Evolutionary conservation across 1,140 invertebrate genomes (phyloP), one percentile per base, ranked within the genome.

Genomic region (Drosophila gunungcola): DNA sequence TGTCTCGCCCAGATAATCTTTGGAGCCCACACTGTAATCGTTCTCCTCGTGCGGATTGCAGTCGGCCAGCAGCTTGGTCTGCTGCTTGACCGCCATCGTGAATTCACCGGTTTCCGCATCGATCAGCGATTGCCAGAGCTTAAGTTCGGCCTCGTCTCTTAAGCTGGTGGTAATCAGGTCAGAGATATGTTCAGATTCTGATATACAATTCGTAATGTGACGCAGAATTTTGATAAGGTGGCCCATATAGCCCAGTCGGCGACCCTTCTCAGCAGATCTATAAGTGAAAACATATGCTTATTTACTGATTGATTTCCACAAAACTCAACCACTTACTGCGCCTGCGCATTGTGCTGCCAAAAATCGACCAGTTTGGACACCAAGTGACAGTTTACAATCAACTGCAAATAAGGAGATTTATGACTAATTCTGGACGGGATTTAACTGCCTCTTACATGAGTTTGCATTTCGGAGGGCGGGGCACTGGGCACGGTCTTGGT

Each of bases 201-300:
- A 80, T 83, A 91, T 86, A 80, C 76, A 90, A 58, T 73, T 81
- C 48, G 83, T 80, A 55, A 92, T 81, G 77, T 90, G 75, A 53
- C 78, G 77, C 5, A 92, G 67, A 43, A 97, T 95, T 91, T 95
- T 94, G 56, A 95, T 96, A 70, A 97, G 91, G 92, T 97, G 96
- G 49, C 96, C 96, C 95, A 96, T 96, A 79, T 96, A 96, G 41
- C 95, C 96, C 83, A 94, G 92, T 25, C 95, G 92, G 64, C 93
- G 93, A 68, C 93, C 90, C 92, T 92, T 84, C 64, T 90, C 88
- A 39, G 70, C 67, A 49, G 78, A 73, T 58, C 91, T 92, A 16
- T 2, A 55, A 51, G 11, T 4, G 0, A 10, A 46, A 93, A 93
- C 54, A 12, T 9, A 0, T 21, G 9, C 11, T 13, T 6, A 43